Conservation (phyloP, 2,797 vertebrate species). For the Meriones psammophilus region DNA sequence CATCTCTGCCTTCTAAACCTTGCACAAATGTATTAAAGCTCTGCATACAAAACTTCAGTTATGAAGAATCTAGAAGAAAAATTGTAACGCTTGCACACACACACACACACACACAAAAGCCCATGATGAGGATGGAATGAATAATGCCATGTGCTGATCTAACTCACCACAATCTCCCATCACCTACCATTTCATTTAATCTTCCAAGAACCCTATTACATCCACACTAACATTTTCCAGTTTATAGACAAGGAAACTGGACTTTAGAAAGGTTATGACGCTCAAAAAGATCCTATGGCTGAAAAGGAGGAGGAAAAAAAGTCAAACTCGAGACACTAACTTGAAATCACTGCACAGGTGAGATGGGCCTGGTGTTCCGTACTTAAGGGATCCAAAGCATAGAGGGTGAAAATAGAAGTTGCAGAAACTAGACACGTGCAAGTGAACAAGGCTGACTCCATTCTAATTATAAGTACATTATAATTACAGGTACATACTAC, state of each 20-base stretch:
- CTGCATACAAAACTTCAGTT: constrained; percentile 4
- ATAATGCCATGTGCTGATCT: neutral
- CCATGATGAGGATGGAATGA: neutral
- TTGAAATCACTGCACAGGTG: neutral
- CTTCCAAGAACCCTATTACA: neutral
- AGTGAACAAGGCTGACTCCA: neutral
- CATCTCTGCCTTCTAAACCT: neutral
- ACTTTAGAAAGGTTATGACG: neutral
- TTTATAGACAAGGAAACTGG: neutral
- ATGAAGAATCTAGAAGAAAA: neutral
- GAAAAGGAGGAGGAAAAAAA: neutral
- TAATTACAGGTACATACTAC: neutral
- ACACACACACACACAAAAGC: neutral
- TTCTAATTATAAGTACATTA: neutral
- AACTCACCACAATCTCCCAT: neutral
- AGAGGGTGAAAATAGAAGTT: neutral
- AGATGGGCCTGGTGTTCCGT: neutral
- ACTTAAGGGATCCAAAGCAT: neutral
- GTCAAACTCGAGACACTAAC: neutral
- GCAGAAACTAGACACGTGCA: neutral
- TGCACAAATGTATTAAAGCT: neutral
- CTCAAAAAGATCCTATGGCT: neutral
- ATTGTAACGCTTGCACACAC: neutral
- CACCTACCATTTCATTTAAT: neutral
- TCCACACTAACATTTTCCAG: neutral